Conservation (phyloP, 2,888 invertebrate species). For the Trilocha varians region DNA sequence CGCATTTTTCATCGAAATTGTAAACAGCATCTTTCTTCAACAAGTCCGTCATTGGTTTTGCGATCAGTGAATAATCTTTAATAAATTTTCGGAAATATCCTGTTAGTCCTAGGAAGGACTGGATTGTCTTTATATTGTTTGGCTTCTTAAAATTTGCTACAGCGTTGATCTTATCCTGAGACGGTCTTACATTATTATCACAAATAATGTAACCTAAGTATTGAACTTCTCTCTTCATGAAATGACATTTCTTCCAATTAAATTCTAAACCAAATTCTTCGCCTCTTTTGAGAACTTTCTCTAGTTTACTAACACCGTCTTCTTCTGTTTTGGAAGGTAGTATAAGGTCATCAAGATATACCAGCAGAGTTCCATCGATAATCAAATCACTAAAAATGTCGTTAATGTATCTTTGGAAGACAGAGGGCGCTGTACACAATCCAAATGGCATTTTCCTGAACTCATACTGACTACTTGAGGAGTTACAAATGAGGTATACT, state of each 20-base stretch:
- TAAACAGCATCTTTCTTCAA: conserved; percentile 6
- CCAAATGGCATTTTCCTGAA: conserved; percentile 37
- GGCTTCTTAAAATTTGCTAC: conserved; percentile 13
- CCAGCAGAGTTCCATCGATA: conserved; percentile 9
- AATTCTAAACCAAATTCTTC: conserved; percentile 19
- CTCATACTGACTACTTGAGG: conserved; percentile 23
- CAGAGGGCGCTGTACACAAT: conserved; percentile 28
- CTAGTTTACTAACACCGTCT: conserved; percentile 11
- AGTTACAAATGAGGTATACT: conserved; percentile 38
- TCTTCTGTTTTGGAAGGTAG: conserved; percentile 11
- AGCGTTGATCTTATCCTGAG: conserved; percentile 12
- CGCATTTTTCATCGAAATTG: conserved; percentile 11
- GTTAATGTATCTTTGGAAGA: conserved; percentile 8
- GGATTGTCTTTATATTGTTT: conserved; percentile 8
- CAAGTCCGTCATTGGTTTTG: conserved; percentile 17
- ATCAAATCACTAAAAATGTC: conserved; percentile 7
- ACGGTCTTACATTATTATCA: conserved; percentile 12
- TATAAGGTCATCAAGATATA: conserved; percentile 15
- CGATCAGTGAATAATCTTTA: conserved; percentile 16
- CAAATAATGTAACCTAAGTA: conserved; percentile 18
- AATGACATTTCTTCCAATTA: conserved; percentile 33
- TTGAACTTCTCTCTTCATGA: conserved; percentile 19
- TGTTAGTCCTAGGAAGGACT: conserved; percentile 14
- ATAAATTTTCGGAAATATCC: conserved; percentile 8
- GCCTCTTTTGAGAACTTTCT: conserved; percentile 14